Base-by-base conservation (phyloP, 2,888 invertebrate genomes). In the Alloplasta piceator region DNA sequence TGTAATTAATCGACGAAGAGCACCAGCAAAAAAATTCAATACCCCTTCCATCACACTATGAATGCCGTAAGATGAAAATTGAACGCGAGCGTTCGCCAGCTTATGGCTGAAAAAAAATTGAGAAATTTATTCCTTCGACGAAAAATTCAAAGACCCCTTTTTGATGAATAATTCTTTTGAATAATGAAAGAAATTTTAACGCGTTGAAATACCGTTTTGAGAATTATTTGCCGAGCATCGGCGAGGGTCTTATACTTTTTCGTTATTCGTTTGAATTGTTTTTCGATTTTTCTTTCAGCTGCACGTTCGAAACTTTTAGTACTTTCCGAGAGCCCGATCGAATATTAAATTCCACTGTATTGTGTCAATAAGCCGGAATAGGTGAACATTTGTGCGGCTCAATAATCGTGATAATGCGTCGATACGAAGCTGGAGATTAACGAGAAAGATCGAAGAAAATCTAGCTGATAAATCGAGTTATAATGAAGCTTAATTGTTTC, bases 1-100 rank as follows among this genome's bases (percentile, higher is more conserved):
- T 64, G 10, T 66, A 74, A 39, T 48, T 55, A 66, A 80, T 26
- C 71, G 39, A 67, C 55, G n/a, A 43, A 50, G 63, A 58, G 38
- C 36, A 66, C 6, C 6, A 41, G 55, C 55, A 41, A 68, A 56
- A 52, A 38, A 50, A 61, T 41, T 41, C 41, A 58, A 56, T 12
- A 9, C 38, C 58, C 16, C 58, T 39, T 36, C 56, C 55, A 48
- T 26, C 70, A 41, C n/a, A 72, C 60, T 71, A 50, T 38, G 43
- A 50, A 68, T 14, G 14, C 63, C 46, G 38, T 61, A 12, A 71
- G 70, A 38, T 61, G 38, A 5, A 39, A 16, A 70, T 41, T 38
- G 36, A 9, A 26, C 26, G 26, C 26, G 3, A 26, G 3, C 26
- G 26, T 26, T 26, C 26, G n/a, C n/a, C n/a, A n/a, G n/a, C n/a